A percentile compares a stretch with the other conserved stretches of the same genome.
Evolutionary conservation across 1,140 invertebrate species (phyloP).

Genomic region (Propsilocerus akamusi): DNA sequence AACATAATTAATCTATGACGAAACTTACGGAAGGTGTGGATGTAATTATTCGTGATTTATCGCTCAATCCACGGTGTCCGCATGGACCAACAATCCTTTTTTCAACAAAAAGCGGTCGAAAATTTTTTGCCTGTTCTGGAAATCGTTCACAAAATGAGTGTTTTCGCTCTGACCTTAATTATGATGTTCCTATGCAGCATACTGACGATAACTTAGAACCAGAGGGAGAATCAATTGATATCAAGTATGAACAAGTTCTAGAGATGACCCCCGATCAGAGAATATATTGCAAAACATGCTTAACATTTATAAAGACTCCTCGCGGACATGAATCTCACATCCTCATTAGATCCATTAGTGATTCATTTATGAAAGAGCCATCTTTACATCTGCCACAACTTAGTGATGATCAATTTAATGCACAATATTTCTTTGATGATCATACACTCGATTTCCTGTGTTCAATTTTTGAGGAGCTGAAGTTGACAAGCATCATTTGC

Average conservation of each 20-base stretch:
- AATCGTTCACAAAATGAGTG: conserved; percentile 58
- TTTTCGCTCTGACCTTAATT: conserved; percentile 38
- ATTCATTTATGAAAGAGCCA: conserved; percentile 31
- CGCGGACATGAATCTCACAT: conserved; percentile 29
- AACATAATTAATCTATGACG: too few relatives aligned
- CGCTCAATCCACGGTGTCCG: conserved; percentile 30
- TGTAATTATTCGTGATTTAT: conserved; percentile 24
- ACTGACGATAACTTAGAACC: conserved; percentile 28
- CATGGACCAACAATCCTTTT: conserved; percentile 55
- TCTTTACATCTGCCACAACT: conserved; percentile 37
- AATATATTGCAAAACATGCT: conserved; percentile 43
- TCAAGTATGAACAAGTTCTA: conserved; percentile 25
- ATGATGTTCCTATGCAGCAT: conserved; percentile 28
- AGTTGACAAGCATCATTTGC: conserved; percentile 46
- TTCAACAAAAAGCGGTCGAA: conserved; percentile 27
- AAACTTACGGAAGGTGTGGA: conserved; percentile 22
- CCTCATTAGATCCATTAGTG: conserved; percentile 23
- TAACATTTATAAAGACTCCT: conserved; percentile 29
- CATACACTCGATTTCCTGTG: conserved; percentile 23
- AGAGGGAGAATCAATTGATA: conserved; percentile 24
- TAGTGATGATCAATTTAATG: conserved; percentile 46
- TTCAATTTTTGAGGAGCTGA: conserved; percentile 28
- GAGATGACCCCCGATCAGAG: conserved; percentile 26
- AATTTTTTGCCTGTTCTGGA: conserved; percentile 61
- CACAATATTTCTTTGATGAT: conserved; percentile 54